A percentile compares a stretch with the other conserved stretches of the same genome.
phyloP scores from a whole-genome alignment of 2,888 invertebrate species.

The Ectropis crepuscularia region DNA sequence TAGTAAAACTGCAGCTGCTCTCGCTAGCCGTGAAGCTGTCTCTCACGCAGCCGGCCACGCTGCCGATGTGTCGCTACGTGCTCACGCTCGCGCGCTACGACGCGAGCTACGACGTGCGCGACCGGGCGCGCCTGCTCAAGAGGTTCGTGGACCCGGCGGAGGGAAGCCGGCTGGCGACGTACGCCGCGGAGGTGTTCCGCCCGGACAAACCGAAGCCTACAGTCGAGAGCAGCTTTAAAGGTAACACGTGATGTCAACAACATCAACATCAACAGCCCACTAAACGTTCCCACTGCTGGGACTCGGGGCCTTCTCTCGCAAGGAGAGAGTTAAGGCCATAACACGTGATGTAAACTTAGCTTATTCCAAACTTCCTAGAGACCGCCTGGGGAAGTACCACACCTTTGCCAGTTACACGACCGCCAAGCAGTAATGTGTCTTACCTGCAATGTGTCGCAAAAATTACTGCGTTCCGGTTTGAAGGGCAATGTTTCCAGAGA shows the following conservation, averaged over 20 bases:
- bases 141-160: slow-evolving; percentile 75
- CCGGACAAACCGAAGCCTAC: slow-evolving; percentile 97
- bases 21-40: slow-evolving; percentile 97
- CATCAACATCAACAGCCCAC: too few relatives aligned
- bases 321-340: too few relatives aligned
- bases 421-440: too few relatives aligned
- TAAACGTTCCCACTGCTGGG: too few relatives aligned
- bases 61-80: slow-evolving; percentile 95
- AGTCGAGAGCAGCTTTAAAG: slow-evolving; percentile 92
- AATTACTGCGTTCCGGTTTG: too few relatives aligned
- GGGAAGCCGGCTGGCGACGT: slow-evolving; percentile 82
- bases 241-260: slow-evolving; percentile 58
- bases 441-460: too few relatives aligned
- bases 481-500: too few relatives aligned
- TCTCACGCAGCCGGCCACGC: slow-evolving; percentile 93
- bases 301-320: too few relatives aligned
- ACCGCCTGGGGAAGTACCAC: too few relatives aligned
- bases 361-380: too few relatives aligned
- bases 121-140: slow-evolving; percentile 95
- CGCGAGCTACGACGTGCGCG: slow-evolving; percentile 98
- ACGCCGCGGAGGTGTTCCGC: slow-evolving; percentile 94
- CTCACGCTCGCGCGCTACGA: slow-evolving; percentile 98
- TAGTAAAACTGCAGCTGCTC: slow-evolving; percentile 97
- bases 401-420: too few relatives aligned
- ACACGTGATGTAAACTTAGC: too few relatives aligned